Evolutionary conservation across 2,888 invertebrate species (phyloP).

Genomic region (Cordilura impudica): DNA sequence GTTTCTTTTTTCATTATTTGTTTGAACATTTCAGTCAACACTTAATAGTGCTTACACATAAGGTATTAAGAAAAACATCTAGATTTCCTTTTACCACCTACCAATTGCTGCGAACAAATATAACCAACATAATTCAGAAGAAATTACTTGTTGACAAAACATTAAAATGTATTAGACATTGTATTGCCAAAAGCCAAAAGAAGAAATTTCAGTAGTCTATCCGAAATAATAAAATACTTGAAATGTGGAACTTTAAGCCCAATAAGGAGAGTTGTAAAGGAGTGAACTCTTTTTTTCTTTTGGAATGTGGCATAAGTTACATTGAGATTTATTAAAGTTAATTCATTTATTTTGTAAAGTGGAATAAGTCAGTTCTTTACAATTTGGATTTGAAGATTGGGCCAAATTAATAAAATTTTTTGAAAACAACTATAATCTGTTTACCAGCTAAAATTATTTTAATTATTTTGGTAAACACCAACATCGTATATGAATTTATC

Average conservation of each 20-base stretch:
- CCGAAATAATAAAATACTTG: conserved; percentile 32
- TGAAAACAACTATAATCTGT: no score
- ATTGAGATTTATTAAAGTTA: no score
- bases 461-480: no score
- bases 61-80: conserved; percentile 52
- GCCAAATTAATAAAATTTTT: no score
- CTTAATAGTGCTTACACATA: conserved; percentile 19
- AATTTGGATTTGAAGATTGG: no score
- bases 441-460: no score
- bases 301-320: no score
- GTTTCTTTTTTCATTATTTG: background rate
- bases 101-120: no score
- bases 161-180: background rate
- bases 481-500: no score
- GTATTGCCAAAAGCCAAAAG: conserved; percentile 11
- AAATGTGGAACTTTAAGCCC: background rate
- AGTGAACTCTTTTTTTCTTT: conserved; percentile 2
- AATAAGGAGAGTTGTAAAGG: conserved; percentile 1
- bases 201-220: conserved; percentile 19
- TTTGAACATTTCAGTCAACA: background rate
- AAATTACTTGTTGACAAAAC: conserved; percentile 1
- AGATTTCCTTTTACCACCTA: conserved; percentile 39
- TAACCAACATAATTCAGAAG: no score
- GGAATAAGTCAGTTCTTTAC: no score
- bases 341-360: no score